Conservation (phyloP, 2,888 invertebrate genomes). For the Torymus tubicola region DNA sequence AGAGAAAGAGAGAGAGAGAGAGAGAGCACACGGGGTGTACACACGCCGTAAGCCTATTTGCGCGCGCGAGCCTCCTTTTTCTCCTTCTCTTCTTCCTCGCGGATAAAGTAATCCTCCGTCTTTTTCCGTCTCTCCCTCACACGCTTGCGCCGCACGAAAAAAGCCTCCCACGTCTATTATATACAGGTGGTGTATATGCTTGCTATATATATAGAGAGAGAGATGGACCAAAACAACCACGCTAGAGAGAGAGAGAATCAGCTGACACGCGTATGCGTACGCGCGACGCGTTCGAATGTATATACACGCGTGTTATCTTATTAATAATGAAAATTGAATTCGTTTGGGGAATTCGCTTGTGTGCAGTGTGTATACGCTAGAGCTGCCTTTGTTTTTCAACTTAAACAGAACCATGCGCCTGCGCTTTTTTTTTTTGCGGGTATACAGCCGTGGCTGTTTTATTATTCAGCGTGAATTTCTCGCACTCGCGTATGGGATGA, state of each 20-base stretch:
- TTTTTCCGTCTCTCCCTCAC: conserved; percentile 10
- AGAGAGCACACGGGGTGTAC: neutral
- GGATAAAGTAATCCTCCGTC: conserved; percentile 47
- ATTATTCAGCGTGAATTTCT: conserved; percentile 32
- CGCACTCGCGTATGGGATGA: neutral
- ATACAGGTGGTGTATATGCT: too few species aligned
- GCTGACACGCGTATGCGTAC: neutral
- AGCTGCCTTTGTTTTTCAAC: conserved; percentile 18
- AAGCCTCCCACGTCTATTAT: neutral
- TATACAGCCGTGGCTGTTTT: conserved; percentile 1
- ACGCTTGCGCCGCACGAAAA: neutral
- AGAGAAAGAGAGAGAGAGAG: conserved; percentile 16
- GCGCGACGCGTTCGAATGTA: neutral
- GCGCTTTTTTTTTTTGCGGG: neutral
- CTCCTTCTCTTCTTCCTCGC: conserved; percentile 10
- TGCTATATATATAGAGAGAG: too few species aligned
- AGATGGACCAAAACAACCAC: too few species aligned
- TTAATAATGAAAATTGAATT: conserved; percentile 54
- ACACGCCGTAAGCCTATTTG: conserved; percentile 49
- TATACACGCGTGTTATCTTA: conserved; percentile 34
- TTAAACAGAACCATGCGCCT: conserved; percentile 7
- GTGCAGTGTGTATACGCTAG: neutral
- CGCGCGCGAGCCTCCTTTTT: conserved; percentile 4
- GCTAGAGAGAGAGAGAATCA: neutral
- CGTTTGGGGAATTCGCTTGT: conserved; percentile 21